phyloP scores from a whole-genome alignment of 2,797 vertebrate species.

The Neosalanx taihuensis region DNA sequence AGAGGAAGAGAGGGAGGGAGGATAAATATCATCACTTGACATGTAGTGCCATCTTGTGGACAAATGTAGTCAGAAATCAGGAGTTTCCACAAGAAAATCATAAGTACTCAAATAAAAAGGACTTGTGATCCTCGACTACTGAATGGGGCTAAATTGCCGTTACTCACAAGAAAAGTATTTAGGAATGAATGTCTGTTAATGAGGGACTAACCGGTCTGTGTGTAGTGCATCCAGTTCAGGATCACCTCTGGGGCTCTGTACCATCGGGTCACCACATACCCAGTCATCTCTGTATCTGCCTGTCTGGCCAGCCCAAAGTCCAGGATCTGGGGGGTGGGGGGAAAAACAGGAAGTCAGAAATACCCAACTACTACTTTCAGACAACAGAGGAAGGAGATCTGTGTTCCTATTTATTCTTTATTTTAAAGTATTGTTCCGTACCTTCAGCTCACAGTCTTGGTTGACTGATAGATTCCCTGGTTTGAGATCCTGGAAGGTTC shows the following conservation, averaged over 20 bases:
- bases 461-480: constrained; percentile 96
- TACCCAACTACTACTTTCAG: background rate
- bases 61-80: background rate
- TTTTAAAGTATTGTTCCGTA: constrained; percentile 42
- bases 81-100: no score
- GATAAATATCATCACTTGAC: background rate
- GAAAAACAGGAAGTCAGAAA: background rate
- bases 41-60: background rate
- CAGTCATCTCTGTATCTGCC: constrained; percentile 93
- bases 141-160: no score
- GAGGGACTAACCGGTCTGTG: constrained; percentile 82
- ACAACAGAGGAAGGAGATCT: background rate
- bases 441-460: constrained; percentile 97
- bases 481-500: constrained; percentile 85
- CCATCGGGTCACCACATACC: constrained; percentile 97
- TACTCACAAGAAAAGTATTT: no score
- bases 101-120: no score
- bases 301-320: constrained; percentile 97
- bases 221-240: constrained; percentile 98
- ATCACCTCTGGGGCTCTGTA: constrained; percentile 97
- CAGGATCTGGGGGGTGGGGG: constrained; percentile 77
- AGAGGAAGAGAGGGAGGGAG: background rate
- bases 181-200: background rate
- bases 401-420: no score
- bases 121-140: no score